A percentile compares a stretch with the other conserved stretches of the same genome.
Conservation (phyloP, 2,797 vertebrate species). For the Allobates femoralis region DNA sequence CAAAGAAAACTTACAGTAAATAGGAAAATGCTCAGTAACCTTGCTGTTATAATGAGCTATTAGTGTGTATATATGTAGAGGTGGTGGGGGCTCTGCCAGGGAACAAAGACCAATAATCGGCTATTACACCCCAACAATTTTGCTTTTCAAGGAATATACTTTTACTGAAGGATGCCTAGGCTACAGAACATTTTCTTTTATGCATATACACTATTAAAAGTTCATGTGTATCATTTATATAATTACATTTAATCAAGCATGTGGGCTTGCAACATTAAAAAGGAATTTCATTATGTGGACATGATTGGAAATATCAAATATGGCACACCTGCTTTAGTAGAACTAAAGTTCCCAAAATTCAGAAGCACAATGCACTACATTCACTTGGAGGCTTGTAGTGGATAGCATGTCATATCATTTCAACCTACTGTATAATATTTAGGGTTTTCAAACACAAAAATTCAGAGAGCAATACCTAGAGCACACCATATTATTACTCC, state of each 20-base stretch:
- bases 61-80: neutral
- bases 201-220: neutral
- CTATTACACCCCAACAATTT: neutral
- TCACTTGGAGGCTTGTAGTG: no score
- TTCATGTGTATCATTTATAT: conserved; percentile 28
- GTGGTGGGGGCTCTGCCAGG: neutral
- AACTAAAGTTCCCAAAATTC: neutral
- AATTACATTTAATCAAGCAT: neutral
- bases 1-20: conserved; percentile 8
- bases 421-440: no score
- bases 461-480: no score
- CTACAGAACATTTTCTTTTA: conserved; percentile 1
- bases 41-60: conserved; percentile 33
- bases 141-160: neutral
- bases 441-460: no score
- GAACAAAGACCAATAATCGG: neutral
- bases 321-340: no score
- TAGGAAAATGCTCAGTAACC: conserved; percentile 13
- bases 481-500: no score
- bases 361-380: neutral
- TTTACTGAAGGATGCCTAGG: neutral
- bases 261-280: neutral
- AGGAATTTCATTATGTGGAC: neutral
- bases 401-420: no score
- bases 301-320: neutral